A percentile compares a stretch with the other conserved stretches of the same genome.
These are phyloP conservation scores for Drosophila merina DNA, from an alignment of 2,888 invertebrate genomes.

Conservation along the genomic window DNA sequence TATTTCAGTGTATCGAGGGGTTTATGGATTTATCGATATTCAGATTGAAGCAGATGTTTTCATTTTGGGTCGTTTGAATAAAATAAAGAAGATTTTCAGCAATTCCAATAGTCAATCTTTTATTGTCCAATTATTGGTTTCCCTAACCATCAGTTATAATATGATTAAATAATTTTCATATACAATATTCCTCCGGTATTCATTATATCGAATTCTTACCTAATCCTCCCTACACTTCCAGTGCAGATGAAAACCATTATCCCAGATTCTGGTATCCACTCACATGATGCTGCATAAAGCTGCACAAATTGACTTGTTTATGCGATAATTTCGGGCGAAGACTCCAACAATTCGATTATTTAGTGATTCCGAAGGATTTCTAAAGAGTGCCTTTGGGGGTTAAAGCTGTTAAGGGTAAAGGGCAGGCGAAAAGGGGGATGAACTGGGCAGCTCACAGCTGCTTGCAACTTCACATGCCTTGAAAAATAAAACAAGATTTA, in stretches of 20 bases:
- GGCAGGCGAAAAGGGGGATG: not conserved
- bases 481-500: slow-evolving; percentile 78
- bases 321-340: slow-evolving; percentile 45
- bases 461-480: slow-evolving; percentile 36
- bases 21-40: slow-evolving; percentile 16
- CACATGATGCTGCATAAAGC: slow-evolving; percentile 44
- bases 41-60: slow-evolving; percentile 1
- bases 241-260: slow-evolving; percentile 25
- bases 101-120: too few species aligned
- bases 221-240: not conserved
- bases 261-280: slow-evolving; percentile 5
- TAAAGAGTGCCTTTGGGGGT: slow-evolving; percentile 25
- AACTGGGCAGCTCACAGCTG: slow-evolving; percentile 32
- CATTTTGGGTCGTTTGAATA: not conserved
- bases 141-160: too few species aligned
- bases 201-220: not conserved
- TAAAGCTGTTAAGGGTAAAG: slow-evolving; percentile 2
- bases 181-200: not conserved
- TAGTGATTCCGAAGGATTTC: slow-evolving; percentile 61
- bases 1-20: slow-evolving; percentile 17
- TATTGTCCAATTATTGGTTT: too few species aligned
- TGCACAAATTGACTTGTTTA: slow-evolving; percentile 73
- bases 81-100: too few species aligned
- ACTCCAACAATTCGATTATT: slow-evolving; percentile 75
- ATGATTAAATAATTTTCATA: not conserved